Percentiles rank a stretch among this genome's conserved stretches.
Evolutionary conservation across 1,140 invertebrate species (phyloP).

Genomic region (Orius insidiosus): DNA sequence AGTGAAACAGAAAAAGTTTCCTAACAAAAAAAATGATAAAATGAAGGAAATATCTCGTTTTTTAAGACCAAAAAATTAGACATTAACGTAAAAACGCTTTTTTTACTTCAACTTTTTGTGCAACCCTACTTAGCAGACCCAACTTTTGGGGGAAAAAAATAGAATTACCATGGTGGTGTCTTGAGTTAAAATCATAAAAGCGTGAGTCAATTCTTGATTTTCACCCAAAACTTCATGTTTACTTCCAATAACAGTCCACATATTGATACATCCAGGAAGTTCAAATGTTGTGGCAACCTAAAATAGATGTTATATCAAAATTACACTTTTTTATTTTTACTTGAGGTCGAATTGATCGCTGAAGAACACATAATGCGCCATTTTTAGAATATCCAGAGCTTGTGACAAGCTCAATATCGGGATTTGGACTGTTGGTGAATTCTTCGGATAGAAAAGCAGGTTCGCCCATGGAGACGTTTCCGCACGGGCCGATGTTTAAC

Average conservation of each 20-base stretch:
- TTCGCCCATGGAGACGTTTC: constrained; percentile 77
- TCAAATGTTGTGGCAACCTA: constrained; percentile 84
- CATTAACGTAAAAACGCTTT: no score
- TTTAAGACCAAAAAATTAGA: no score
- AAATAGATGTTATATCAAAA: neutral
- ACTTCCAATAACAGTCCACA: constrained; percentile 81
- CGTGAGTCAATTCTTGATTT: constrained; percentile 33
- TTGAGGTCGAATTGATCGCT: constrained; percentile 32
- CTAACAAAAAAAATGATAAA: no score
- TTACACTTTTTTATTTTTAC: no score
- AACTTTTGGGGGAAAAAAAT: no score
- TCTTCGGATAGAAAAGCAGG: constrained; percentile 75
- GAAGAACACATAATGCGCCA: constrained; percentile 83
- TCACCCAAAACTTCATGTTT: constrained; percentile 18
- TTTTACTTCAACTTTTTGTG: no score
- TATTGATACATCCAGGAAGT: constrained; percentile 73
- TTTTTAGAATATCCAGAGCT: constrained; percentile 93
- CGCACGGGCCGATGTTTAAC: constrained; percentile 94
- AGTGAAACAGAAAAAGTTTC: no score
- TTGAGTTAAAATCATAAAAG: constrained; percentile 75
- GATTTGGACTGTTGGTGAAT: constrained; percentile 41
- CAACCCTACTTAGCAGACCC: no score
- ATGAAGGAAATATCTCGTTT: no score
- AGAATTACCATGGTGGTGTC: constrained; percentile 76
- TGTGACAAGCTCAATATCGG: constrained; percentile 84